phyloP scores from a whole-genome alignment of 2,797 vertebrate genomes.

The Emydoidea blandingii region DNA sequence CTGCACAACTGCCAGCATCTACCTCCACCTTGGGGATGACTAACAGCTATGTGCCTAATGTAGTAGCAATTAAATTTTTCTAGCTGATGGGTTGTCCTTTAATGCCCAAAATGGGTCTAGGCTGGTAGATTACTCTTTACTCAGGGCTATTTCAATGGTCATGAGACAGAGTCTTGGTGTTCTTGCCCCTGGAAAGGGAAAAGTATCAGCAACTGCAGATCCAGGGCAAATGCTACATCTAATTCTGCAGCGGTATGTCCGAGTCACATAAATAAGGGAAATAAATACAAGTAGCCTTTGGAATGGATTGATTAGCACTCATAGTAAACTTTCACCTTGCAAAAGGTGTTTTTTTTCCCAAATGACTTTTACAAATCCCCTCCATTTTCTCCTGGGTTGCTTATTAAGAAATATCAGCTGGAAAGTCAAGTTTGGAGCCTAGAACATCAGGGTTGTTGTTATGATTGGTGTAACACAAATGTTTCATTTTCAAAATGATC shows the following conservation, averaged over 20 bases:
- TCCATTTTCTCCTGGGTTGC: background rate
- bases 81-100: background rate
- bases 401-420: accelerated
- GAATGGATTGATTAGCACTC: background rate
- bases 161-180: accelerated
- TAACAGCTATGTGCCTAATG: background rate
- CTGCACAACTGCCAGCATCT: background rate
- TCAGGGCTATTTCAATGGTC: background rate
- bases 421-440: background rate
- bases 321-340: background rate
- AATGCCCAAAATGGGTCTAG: background rate
- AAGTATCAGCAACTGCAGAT: background rate
- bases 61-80: background rate
- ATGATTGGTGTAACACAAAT: background rate
- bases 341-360: background rate
- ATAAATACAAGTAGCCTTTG: background rate
- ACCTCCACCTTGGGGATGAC: background rate
- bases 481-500: background rate
- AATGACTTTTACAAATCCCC: background rate
- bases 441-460: accelerated
- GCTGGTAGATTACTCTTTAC: background rate
- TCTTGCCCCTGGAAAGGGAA: background rate
- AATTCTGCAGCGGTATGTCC: background rate
- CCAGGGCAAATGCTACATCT: background rate
- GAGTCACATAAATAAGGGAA: background rate